Evolutionary conservation across 2,797 vertebrate species (phyloP).

Genomic region (Xyrichtys novacula): DNA sequence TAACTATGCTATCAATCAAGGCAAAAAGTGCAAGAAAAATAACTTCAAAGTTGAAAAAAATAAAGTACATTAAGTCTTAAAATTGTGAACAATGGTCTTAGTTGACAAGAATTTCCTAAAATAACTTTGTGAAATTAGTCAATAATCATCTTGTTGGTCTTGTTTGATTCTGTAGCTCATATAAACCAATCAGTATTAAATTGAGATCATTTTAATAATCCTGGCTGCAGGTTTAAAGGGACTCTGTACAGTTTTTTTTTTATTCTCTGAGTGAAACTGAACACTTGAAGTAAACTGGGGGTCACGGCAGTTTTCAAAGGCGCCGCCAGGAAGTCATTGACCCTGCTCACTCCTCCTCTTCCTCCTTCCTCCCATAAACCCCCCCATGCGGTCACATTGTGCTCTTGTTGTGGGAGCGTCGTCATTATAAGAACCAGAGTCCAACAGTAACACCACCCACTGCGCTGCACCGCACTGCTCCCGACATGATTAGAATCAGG

Average conservation of each 20-base stretch:
- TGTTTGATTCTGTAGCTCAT: background rate
- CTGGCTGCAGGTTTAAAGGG: background rate
- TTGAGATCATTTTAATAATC: background rate
- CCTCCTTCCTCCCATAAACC: constrained; percentile 44
- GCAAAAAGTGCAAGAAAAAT: too few species aligned
- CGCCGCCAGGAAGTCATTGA: constrained; percentile 22
- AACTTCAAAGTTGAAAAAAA: too few species aligned
- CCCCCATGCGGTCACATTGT: constrained; percentile 40
- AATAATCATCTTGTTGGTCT: background rate
- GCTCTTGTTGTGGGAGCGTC: constrained; percentile 47
- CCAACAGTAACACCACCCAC: constrained; percentile 56
- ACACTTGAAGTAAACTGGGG: constrained; percentile 16
- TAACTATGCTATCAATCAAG: too few species aligned
- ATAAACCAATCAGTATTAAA: too few species aligned
- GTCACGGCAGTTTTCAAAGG: constrained; percentile 41
- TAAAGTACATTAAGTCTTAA: too few species aligned
- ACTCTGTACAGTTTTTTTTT: background rate
- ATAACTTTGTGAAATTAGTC: too few species aligned
- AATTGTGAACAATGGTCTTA: too few species aligned
- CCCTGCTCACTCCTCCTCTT: constrained; percentile 31
- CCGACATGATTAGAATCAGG: constrained; percentile 60
- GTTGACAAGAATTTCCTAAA: too few species aligned
- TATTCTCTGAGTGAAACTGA: constrained; percentile 18
- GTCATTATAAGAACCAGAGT: constrained; percentile 57
- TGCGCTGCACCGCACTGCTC: constrained; percentile 17